Base-by-base conservation (phyloP, 2,888 invertebrate genomes). In the Gymnoscelis rufifasciata region DNA sequence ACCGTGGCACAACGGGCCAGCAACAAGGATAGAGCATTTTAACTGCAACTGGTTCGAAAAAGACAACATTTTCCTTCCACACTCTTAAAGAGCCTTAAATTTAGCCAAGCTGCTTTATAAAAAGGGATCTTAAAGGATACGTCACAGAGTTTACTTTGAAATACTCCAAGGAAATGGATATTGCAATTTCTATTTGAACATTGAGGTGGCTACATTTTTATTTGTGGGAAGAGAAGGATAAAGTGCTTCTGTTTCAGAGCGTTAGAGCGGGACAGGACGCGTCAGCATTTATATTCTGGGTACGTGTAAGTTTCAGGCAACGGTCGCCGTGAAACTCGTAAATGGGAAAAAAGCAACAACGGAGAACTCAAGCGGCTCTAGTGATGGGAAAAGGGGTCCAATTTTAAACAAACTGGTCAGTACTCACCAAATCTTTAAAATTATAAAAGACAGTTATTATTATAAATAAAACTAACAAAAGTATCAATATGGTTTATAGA, bases 261-360 rank as follows among this genome's bases (percentile, higher is more conserved):
- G 74, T 50, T 56, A 43, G 64, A 84, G 62, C 68, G 69, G 59
- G 84, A 83, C 53, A 59, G 68, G 39, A 51, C 62, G 68, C 77
- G 68, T 61, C 71, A 75, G 78, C 86, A 87, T 88, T 87, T 88
- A 83, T 88, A 87, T 88, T 87, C 87, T 78, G 82, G 83, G 78
- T 87, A 83, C 87, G 87, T 87, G 86, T 88, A 88, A 87, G 87
- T 88, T 88, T 88, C 87, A 88, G 87, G 86, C 84, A 84, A 84
- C 86, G 86, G 87, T 87, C 86, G 84, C 86, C 83, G 86, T 88
- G 87, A 86, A 88, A 86, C 87, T 87, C 86, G 87, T 87, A 87
- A 88, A 88, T 87, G 87, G 87, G 83, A 84, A 87, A 88, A 87
- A 88, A 87, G 87, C 86, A 87, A 88, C 87, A 88, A 81, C 86